Evolutionary conservation across 2,113 vertebrate species (phyloP), one percentile per base, ranked within the genome.

Genomic region (Festucalex cinctus): DNA sequence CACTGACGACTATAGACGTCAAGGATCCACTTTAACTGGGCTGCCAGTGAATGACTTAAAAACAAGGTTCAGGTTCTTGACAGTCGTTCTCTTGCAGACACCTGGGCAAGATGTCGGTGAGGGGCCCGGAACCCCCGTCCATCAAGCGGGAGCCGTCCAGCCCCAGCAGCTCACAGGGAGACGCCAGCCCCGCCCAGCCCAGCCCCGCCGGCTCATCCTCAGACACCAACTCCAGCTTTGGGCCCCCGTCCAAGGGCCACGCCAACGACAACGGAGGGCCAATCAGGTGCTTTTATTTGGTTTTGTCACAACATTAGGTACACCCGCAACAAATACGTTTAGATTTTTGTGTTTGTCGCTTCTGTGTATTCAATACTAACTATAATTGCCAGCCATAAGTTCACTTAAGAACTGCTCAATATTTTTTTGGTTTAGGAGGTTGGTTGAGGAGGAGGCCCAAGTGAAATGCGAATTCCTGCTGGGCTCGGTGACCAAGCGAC

Each of bases 91-190:
- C 17, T 22, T 61, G 6, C 81, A 98, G 96, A 90, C 92, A 93
- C 90, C 92, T 96, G 86, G 93, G 93, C 94, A 95, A 95, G 95
- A 97, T 98, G 95, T 97, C 95, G 87, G 94, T 93, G 92, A 95
- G 96, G 94, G 95, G 95, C 92, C 90, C 96, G 93, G 95, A 97
- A 92, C 93, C 93, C 78, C 86, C 95, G 41, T 95, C 95, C 77
- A 96, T 98, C 92, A 98, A 98, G 94, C 94, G 95, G 80, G 96
- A 98, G 88, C 95, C 96, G 70, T 94, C 94, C 69, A 98, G 96
- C 88, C 96, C 96, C 46, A 94, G 95, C 87, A 51, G 48, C n/a
- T 98, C 95, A 67, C 91, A 95, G 92, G 94, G 95, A 75, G 95
- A 98, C 83, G 70, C 75, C 59, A 98, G 96, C 89, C 94, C 96